phyloP scores from a whole-genome alignment of 2,113 vertebrate genomes.

The Sitta europaea region DNA sequence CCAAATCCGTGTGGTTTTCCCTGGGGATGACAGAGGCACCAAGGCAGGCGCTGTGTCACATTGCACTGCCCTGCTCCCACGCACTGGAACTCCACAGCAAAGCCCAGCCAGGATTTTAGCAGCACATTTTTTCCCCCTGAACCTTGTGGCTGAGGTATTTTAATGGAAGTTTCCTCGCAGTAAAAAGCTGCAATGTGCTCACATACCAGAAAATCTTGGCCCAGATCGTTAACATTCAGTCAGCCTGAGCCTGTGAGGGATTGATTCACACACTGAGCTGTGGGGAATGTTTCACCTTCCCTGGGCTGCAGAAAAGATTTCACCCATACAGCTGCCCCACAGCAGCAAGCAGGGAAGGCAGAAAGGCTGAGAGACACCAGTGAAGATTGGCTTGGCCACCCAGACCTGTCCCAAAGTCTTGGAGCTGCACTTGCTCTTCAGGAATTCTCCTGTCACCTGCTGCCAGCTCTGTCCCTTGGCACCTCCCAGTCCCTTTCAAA shows the following conservation, averaged over 20 bases:
- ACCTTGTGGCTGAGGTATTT: constrained; percentile 8
- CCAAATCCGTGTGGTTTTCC: background rate
- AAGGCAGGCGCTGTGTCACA: background rate
- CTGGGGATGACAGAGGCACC: background rate
- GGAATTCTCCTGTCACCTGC: background rate
- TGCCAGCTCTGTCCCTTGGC: background rate
- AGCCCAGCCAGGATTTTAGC: background rate
- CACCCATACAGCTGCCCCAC: background rate
- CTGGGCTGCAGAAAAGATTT: background rate
- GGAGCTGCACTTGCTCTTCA: background rate
- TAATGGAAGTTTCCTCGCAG: constrained; percentile 15
- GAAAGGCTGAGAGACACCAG: background rate
- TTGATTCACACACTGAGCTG: rapidly evolving
- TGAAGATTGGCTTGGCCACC: background rate
- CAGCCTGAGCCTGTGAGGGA: background rate
- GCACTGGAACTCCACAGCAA: background rate
- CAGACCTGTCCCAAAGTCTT: background rate
- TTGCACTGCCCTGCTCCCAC: background rate
- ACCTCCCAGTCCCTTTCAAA: background rate
- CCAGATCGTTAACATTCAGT: background rate
- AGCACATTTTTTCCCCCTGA: background rate
- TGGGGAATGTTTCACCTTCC: background rate
- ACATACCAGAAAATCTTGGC: background rate
- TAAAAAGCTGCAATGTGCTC: background rate
- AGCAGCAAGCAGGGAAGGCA: background rate